Evolutionary conservation across 2,797 vertebrate species (phyloP).

Genomic region (Pogoniulus pusillus): DNA sequence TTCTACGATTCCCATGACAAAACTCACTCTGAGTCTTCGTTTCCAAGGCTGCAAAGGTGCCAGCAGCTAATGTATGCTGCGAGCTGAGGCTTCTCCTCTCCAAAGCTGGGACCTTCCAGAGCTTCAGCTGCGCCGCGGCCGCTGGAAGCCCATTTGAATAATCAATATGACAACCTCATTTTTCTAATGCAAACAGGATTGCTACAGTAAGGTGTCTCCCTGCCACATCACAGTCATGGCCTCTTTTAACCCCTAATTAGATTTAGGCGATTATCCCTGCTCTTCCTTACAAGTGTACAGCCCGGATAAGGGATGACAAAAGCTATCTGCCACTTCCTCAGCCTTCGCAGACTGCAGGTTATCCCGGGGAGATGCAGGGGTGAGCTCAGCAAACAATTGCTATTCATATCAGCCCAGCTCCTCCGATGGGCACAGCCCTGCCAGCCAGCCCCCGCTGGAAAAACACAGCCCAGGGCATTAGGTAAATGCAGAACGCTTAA

Average conservation of each 20-base stretch:
- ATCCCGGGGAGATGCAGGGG: conserved; percentile 86
- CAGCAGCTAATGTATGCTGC: conserved; percentile 67
- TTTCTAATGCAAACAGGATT: conserved; percentile 98
- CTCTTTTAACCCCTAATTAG: conserved; percentile 99
- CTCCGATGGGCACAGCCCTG: conserved; percentile 79
- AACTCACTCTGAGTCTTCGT: conserved; percentile 33
- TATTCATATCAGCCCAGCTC: conserved; percentile 93
- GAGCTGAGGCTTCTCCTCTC: conserved; percentile 23
- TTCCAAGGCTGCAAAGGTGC: conserved; percentile 67
- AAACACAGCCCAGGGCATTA: conserved; percentile 77
- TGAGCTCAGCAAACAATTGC: conserved; percentile 87
- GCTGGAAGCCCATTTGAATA: conserved; percentile 91
- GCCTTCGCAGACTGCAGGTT: conserved; percentile 89
- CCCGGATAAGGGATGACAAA: conserved; percentile 97
- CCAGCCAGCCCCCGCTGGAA: conserved; percentile 23
- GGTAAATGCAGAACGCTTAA: conserved; percentile 78
- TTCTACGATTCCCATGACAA: conserved; percentile 50
- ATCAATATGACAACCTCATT: conserved; percentile 99
- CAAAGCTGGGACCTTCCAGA: conserved; percentile 78
- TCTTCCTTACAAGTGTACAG: conserved; percentile 98
- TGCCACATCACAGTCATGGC: conserved; percentile 97
- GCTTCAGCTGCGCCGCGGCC: conserved; percentile 86
- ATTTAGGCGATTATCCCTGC: conserved; percentile 99
- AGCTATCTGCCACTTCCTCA: conserved; percentile 89
- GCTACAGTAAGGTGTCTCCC: conserved; percentile 89